Evolutionary conservation across 1,140 invertebrate species (phyloP).

Genomic region (Frieseomelitta varia): DNA sequence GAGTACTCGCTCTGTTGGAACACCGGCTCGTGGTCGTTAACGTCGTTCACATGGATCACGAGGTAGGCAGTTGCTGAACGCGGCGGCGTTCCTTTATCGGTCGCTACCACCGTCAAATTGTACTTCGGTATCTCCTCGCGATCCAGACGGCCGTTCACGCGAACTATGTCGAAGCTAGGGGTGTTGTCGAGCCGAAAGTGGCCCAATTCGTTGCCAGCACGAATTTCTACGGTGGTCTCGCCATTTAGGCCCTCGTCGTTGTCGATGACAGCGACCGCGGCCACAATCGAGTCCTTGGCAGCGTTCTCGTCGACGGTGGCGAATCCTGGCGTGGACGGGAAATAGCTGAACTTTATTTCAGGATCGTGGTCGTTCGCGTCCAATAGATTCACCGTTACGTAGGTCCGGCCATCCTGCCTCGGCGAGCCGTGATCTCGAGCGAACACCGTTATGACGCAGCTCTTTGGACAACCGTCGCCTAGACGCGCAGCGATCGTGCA

Average conservation of each 20-base stretch:
- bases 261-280: constrained; percentile 95
- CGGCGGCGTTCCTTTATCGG: constrained; percentile 92
- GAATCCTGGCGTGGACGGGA: constrained; percentile 90
- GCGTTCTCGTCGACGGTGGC: constrained; percentile 97
- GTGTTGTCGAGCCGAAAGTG: constrained; percentile 94
- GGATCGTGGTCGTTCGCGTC: constrained; percentile 98
- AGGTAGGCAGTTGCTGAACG: constrained; percentile 92
- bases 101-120: constrained; percentile 95
- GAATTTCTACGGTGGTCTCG: constrained; percentile 91
- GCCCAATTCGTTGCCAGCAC: constrained; percentile 93
- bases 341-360: constrained; percentile 94
- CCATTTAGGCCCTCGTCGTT: constrained; percentile 95
- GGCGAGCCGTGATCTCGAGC: constrained; percentile 96
- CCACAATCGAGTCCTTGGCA: constrained; percentile 93
- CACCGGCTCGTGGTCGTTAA: constrained; percentile 96
- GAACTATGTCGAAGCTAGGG: constrained; percentile 92
- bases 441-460: constrained; percentile 96
- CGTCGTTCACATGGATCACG: constrained; percentile 96
- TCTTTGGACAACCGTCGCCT: constrained; percentile 89
- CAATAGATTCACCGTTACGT: constrained; percentile 95
- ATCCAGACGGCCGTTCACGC: constrained; percentile 95
- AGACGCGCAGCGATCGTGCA: constrained; percentile 81
- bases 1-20: constrained; percentile 97
- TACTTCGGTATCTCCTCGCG: constrained; percentile 96
- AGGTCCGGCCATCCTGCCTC: constrained; percentile 94